A percentile compares a stretch with the other conserved stretches of the same genome.
phyloP scores from a whole-genome alignment of 2,888 invertebrate species.

The Zaprionus obscuricornis region DNA sequence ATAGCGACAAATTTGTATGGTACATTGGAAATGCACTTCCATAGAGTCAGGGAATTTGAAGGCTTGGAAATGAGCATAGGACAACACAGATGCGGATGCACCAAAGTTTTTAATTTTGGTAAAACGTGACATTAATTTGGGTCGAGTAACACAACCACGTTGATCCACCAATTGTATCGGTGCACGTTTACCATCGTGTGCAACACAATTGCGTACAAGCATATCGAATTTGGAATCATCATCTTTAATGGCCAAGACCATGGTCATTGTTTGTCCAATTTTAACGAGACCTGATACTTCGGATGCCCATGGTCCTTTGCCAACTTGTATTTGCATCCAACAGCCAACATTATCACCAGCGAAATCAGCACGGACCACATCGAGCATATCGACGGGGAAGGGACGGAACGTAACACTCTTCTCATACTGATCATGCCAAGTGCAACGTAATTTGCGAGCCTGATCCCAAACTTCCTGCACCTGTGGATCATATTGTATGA shows the following conservation, averaged over 20 bases:
- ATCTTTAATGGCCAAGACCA: slow-evolving; percentile 97
- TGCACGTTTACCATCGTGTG: slow-evolving; percentile 96
- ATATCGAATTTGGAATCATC: slow-evolving; percentile 98
- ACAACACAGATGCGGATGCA: slow-evolving; percentile 94
- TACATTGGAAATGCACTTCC: slow-evolving; percentile 98
- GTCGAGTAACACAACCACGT: slow-evolving; percentile 95
- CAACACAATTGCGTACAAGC: slow-evolving; percentile 96
- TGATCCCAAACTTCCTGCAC: slow-evolving; percentile 98
- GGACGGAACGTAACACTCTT: slow-evolving; percentile 97
- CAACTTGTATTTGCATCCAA: slow-evolving; percentile 99
- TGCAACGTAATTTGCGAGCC: slow-evolving; percentile 94
- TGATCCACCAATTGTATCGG: slow-evolving; percentile 97
- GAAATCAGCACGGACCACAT: slow-evolving; percentile 96
- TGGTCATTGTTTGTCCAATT: slow-evolving; percentile 98
- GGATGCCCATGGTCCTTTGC: slow-evolving; percentile 97
- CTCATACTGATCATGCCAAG: slow-evolving; percentile 98
- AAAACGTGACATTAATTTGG: slow-evolving; percentile 96
- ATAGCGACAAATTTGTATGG: slow-evolving; percentile 96
- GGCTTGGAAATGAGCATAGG: slow-evolving; percentile 97
- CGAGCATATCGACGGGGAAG: slow-evolving; percentile 97
- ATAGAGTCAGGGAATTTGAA: slow-evolving; percentile 98
- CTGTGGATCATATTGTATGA: slow-evolving; percentile 96
- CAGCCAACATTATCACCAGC: slow-evolving; percentile 98
- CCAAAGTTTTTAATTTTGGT: slow-evolving; percentile 98
- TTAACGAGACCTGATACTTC: slow-evolving; percentile 97